Conservation (phyloP, 2,113 vertebrate genomes). For the Malurus cyaneus region DNA sequence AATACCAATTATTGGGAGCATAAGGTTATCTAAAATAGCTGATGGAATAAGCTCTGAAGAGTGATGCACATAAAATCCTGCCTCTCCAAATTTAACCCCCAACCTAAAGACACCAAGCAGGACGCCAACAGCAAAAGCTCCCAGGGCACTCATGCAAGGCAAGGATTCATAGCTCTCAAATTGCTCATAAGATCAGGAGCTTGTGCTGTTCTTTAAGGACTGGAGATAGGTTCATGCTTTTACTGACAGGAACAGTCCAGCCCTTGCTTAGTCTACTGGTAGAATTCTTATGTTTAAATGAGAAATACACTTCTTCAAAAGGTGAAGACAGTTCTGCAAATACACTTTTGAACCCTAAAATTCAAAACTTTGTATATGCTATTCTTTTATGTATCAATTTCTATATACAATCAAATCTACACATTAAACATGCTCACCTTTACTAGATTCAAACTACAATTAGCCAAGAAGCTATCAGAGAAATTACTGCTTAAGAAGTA, state of each 20-base stretch:
- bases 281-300: background rate
- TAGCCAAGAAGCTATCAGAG: background rate
- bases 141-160: background rate
- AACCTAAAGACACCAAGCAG: background rate
- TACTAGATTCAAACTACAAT: background rate
- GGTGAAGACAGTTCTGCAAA: background rate
- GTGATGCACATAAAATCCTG: background rate
- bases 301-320: background rate
- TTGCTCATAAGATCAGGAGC: background rate
- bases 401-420: background rate
- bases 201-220: background rate
- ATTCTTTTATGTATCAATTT: background rate
- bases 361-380: background rate
- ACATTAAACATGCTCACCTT: background rate
- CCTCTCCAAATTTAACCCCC: background rate
- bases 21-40: background rate
- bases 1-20: background rate
- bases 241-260: background rate
- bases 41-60: background rate
- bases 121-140: background rate
- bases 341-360: background rate
- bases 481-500: background rate
- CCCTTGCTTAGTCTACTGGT: too few relatives aligned
- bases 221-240: background rate
- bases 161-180: background rate